Evolutionary conservation across 2,113 vertebrate species (phyloP).

Genomic region (Thymallus thymallus): DNA sequence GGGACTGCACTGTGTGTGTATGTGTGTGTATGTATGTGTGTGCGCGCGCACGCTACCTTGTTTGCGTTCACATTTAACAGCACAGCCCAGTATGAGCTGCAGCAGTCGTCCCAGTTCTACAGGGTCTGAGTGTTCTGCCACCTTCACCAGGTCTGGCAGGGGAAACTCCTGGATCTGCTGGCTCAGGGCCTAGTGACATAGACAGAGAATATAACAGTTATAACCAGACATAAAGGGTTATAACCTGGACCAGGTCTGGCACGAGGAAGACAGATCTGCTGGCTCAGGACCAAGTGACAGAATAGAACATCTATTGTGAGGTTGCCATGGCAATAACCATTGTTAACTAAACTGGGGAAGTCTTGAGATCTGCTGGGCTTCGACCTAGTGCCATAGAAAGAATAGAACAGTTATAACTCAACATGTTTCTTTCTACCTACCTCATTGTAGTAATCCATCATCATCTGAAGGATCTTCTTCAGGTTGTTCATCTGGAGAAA

Average conservation of each 20-base stretch:
- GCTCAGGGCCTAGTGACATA: constrained; percentile 77
- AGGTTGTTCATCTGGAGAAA: constrained; percentile 88
- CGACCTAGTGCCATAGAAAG: not conserved
- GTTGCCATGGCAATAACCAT: too few species aligned
- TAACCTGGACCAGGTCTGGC: not conserved
- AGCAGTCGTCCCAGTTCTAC: constrained; percentile 87
- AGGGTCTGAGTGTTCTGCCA: constrained; percentile 83
- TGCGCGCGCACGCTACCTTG: constrained; percentile 78
- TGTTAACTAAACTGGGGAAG: too few species aligned
- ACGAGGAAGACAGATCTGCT: not conserved
- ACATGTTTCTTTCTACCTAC: constrained; percentile 64
- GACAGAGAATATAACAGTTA: not conserved
- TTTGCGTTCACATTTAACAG: constrained; percentile 93
- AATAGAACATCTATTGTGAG: too few species aligned
- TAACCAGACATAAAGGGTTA: not conserved
- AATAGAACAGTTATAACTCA: not conserved
- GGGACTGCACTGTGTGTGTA: not conserved
- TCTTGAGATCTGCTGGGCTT: not conserved
- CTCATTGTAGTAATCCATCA: constrained; percentile 94
- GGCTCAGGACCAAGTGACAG: not conserved
- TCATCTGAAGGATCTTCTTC: constrained; percentile 96
- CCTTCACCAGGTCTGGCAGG: constrained; percentile 82
- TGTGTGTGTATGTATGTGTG: not conserved
- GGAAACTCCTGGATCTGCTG: constrained; percentile 89
- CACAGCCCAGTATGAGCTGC: constrained; percentile 94